A percentile compares a stretch with the other conserved stretches of the same genome.
Evolutionary conservation across 2,113 vertebrate species (phyloP).

Genomic region (cattle (Bos taurus)): ARS-UCD2.0 NC_037346.1:31399501-31400000

Average conservation of each 20-base stretch:
- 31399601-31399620: not conserved
- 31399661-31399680: not conserved
- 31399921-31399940: constrained; percentile 1
- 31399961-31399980: not conserved
- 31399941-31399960: constrained; percentile 30
- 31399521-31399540: constrained; percentile 29
- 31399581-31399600: not conserved
- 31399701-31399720: constrained; percentile 12
- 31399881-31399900: constrained; percentile 19
- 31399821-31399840: constrained; percentile 59
- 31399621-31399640: constrained; percentile 5
- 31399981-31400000: not conserved
- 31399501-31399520: not conserved
- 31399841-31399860: constrained; percentile 35
- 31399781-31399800: constrained; percentile 58
- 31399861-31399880: constrained; percentile 32
- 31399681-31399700: constrained; percentile 51
- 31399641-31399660: accelerated
- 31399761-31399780: constrained; percentile 33
- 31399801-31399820: constrained; percentile 61
- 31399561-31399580: constrained; percentile 32
- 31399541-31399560: constrained; percentile 31
- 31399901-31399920: not conserved
- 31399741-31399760: constrained; percentile 70
- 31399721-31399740: constrained; percentile 57